Percentiles rank a stretch among this genome's conserved stretches.
Conservation (phyloP, 2,888 invertebrate genomes). For the Bombyx huttoni region DNA sequence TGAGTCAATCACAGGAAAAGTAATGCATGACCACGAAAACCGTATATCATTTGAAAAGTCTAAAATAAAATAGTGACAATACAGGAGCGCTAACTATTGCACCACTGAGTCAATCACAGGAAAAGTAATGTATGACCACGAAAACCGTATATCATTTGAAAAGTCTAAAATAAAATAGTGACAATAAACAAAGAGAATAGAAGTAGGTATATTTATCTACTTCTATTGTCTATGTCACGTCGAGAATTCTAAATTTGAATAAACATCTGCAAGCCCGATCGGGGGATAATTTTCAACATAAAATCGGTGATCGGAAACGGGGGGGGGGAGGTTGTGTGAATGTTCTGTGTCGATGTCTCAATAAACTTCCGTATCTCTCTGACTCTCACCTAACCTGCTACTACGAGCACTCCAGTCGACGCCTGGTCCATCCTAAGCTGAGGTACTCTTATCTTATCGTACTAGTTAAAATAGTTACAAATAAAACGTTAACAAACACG, state of each 20-base stretch:
- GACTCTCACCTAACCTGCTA: conserved; percentile 55
- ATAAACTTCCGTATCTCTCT: conserved; percentile 46
- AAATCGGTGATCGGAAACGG: conserved; percentile 35
- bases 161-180: no score
- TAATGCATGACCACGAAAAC: no score
- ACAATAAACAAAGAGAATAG: no score
- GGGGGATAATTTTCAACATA: conserved; percentile 36
- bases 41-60: no score
- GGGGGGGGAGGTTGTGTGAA: conserved; percentile 55
- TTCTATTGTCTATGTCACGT: no score
- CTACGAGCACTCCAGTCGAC: conserved; percentile 66
- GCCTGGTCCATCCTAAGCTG: conserved; percentile 72
- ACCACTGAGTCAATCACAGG: no score
- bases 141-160: no score
- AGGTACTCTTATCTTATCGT: conserved; percentile 66
- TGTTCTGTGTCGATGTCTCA: conserved; percentile 57
- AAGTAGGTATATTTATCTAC: no score
- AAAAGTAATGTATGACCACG: no score
- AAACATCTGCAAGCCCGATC: conserved; percentile 6
- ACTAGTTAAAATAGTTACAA: conserved; percentile 70
- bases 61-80: no score
- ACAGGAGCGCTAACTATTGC: no score
- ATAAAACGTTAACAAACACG: conserved; percentile 69
- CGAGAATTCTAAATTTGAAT: background rate
- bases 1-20: no score